Evolutionary conservation across 1,140 invertebrate species (phyloP), one percentile per base, ranked within the genome.

Genomic region (Polypedilum pembai): DNA sequence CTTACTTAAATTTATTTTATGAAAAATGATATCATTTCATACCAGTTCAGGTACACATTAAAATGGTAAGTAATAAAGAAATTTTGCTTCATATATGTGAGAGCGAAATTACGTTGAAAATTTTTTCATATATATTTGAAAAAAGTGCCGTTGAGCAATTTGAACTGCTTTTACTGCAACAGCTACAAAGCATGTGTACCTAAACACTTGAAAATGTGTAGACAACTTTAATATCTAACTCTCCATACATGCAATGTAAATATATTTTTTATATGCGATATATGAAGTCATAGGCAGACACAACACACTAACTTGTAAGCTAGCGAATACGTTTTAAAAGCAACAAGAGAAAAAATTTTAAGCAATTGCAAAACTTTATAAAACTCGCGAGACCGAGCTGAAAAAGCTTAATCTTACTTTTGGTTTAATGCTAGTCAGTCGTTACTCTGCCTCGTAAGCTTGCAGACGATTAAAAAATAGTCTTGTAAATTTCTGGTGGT

Each of bases 321-420:
- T n/a, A 56, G n/a, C 12, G 3, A n/a, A 56, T 56, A 56, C 24
- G 45, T n/a, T n/a, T 56, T 56, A 56, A 56, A 56, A n/a, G 45
- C 12, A 56, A 56, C 24, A n/a, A 56, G 45, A 56, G n/a, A 56
- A 56, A n/a, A 56, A 56, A 56, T 56, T n/a, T 56, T 56, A 56
- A 56, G 10, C 45, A 12, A 56, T 56, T 56, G 45, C 45, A 56
- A 56, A 56, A 56, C 45, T 56, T 56, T 56, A 56, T 56, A 56
- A 56, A 56, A 56, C 45, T 56, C 45, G 45, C 8, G 45, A 56
- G 45, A n/a, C n/a, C 15, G 45, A 56, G 45, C n/a, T 56, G 45
- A 56, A 56, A 56, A 56, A 56, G 45, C 45, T 56, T 15, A 56
- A 56, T 56, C 12, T 56, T 56, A n/a, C 45, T 56, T 56, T 56